Evolutionary conservation across 2,113 vertebrate species (phyloP).

Genomic region (Chloroceryle aenea): DNA sequence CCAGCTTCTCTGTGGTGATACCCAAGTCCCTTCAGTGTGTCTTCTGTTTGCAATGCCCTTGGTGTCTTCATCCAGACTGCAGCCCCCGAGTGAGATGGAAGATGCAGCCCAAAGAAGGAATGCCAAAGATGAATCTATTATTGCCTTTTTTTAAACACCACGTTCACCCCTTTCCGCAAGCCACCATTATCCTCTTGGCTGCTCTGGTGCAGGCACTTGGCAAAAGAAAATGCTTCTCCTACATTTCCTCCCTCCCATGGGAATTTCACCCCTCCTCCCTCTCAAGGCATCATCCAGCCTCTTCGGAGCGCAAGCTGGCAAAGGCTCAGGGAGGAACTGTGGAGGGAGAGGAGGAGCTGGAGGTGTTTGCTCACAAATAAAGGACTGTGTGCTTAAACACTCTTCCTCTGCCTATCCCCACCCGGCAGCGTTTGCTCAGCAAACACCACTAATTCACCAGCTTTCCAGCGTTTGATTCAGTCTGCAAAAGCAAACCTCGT

Average conservation of each 20-base stretch:
- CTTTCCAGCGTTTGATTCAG: not conserved
- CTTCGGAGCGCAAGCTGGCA: not conserved
- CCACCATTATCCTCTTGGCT: not conserved
- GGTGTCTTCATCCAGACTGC: not conserved
- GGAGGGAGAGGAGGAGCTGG: conserved; percentile 4
- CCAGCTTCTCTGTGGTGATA: not conserved
- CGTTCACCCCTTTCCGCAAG: too few species aligned
- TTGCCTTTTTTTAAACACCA: not conserved
- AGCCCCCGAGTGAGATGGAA: not conserved
- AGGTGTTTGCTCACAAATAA: conserved; percentile 71
- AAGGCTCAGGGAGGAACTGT: not conserved
- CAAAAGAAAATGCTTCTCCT: not conserved
- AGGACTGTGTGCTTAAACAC: conserved; percentile 59
- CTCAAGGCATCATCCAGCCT: not conserved
- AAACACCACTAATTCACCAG: conserved; percentile 76
- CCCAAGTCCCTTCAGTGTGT: not conserved
- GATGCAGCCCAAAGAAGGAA: not conserved
- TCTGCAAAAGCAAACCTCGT: conserved; percentile 32
- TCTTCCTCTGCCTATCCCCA: conserved; percentile 39
- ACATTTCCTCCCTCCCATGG: not conserved
- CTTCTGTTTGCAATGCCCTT: not conserved
- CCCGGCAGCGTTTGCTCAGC: conserved; percentile 72
- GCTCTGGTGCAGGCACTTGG: not conserved
- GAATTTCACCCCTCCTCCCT: not conserved
- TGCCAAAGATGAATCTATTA: not conserved